A percentile compares a stretch with the other conserved stretches of the same genome.
phyloP scores from a whole-genome alignment of 2,113 vertebrate genomes.

The Antechinus stuartii region DNA sequence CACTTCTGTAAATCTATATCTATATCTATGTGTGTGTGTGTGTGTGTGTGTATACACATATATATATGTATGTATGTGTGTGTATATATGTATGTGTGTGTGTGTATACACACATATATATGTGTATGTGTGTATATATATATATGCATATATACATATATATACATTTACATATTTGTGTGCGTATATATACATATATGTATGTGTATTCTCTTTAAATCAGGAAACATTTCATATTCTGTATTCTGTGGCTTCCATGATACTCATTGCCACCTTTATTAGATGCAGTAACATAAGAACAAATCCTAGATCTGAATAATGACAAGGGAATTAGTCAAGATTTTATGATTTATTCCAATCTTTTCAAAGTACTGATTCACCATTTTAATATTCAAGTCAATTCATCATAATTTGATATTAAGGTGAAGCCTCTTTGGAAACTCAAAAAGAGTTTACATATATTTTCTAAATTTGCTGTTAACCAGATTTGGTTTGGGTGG shows the following conservation, averaged over 20 bases:
- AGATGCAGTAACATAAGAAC: not conserved
- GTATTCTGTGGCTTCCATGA: not conserved
- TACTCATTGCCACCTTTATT: not conserved
- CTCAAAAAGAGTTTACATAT: not conserved
- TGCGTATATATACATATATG: too few relatives aligned
- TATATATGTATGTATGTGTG: too few relatives aligned
- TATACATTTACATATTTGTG: too few relatives aligned
- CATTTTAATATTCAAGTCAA: not conserved
- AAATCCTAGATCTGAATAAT: not conserved
- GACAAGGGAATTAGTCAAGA: not conserved
- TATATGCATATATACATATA: too few relatives aligned
- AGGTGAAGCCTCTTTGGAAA: not conserved
- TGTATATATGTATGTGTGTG: too few relatives aligned
- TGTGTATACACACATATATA: too few relatives aligned
- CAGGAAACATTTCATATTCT: not conserved
- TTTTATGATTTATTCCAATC: too few relatives aligned
- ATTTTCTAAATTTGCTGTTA: not conserved
- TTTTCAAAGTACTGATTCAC: not conserved
- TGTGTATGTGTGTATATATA: too few relatives aligned
- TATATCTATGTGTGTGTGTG: too few relatives aligned
- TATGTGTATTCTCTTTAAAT: too few relatives aligned
- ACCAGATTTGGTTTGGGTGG: not conserved
- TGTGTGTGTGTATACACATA: too few relatives aligned
- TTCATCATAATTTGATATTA: not conserved
- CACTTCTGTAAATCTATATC: not conserved